These are phyloP conservation scores for Cryptotermes secundus DNA, from an alignment of 1,140 invertebrate species.

Conservation along the genomic window DNA sequence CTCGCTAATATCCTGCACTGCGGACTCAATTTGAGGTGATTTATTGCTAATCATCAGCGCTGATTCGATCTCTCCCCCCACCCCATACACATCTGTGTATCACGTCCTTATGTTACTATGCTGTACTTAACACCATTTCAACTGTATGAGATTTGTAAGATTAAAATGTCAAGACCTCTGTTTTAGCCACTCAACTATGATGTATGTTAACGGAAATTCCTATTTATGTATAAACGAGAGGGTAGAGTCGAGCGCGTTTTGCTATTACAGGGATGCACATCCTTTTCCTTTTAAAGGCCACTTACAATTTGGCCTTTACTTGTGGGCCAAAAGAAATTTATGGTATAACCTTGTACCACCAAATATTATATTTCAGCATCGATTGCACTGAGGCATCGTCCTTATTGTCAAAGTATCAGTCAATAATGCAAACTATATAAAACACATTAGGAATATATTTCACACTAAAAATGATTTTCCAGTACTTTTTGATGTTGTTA, in stretches of 20 bases:
- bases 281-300: too few relatives aligned
- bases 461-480: too few relatives aligned
- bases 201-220: background rate
- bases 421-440: too few relatives aligned
- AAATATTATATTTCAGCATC: too few relatives aligned
- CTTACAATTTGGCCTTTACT: too few relatives aligned
- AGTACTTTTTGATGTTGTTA: too few relatives aligned
- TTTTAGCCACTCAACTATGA: background rate
- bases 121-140: background rate
- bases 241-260: background rate
- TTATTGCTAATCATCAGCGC: slow-evolving; percentile 33
- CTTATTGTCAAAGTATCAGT: too few relatives aligned
- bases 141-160: background rate
- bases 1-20: slow-evolving; percentile 26
- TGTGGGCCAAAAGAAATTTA: too few relatives aligned
- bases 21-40: slow-evolving; percentile 35
- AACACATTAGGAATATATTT: too few relatives aligned
- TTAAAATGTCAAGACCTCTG: background rate
- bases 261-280: background rate
- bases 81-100: background rate
- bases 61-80: background rate
- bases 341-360: too few relatives aligned
- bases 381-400: too few relatives aligned
- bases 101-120: background rate
- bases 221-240: background rate